A percentile compares a stretch with the other conserved stretches of the same genome.
These are phyloP conservation scores for Apamea crenata DNA, from an alignment of 2,888 invertebrate species.

Conservation along the genomic window DNA sequence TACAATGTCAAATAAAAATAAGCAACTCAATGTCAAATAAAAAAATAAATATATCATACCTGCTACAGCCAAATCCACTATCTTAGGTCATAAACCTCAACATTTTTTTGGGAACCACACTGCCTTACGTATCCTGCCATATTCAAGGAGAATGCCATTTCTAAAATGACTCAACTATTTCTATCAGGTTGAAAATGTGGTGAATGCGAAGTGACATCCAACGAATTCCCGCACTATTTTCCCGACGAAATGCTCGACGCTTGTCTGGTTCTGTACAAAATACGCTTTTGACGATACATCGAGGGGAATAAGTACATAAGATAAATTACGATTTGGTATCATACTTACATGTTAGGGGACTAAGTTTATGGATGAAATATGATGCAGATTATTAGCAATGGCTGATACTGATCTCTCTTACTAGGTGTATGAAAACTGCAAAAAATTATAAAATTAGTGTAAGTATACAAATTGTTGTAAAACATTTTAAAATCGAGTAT, in stretches of 20 bases:
- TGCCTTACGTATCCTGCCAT: not conserved
- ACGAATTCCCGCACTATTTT: constrained; percentile 56
- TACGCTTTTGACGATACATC: constrained; percentile 19
- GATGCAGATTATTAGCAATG: not conserved
- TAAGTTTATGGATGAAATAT: not conserved
- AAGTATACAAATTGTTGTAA: too few species aligned
- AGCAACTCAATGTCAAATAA: too few species aligned
- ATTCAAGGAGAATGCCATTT: constrained; percentile 1
- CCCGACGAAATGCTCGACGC: constrained; percentile 19
- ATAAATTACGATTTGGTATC: not conserved
- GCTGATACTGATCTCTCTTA: not conserved
- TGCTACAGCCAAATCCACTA: not conserved
- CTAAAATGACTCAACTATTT: constrained; percentile 51
- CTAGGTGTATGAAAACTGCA: not conserved
- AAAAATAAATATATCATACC: too few species aligned
- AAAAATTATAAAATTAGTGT: too few species aligned
- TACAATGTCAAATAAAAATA: too few species aligned
- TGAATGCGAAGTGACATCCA: constrained; percentile 54
- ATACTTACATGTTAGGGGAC: not conserved
- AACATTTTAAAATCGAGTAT: not conserved
- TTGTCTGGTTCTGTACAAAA: constrained; percentile 27
- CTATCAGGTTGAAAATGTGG: constrained; percentile 46
- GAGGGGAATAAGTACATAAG: not conserved
- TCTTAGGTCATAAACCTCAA: not conserved
- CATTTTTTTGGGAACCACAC: not conserved